Base-by-base conservation (phyloP, 2,888 invertebrate genomes). In the Matsumyia berberina region DNA sequence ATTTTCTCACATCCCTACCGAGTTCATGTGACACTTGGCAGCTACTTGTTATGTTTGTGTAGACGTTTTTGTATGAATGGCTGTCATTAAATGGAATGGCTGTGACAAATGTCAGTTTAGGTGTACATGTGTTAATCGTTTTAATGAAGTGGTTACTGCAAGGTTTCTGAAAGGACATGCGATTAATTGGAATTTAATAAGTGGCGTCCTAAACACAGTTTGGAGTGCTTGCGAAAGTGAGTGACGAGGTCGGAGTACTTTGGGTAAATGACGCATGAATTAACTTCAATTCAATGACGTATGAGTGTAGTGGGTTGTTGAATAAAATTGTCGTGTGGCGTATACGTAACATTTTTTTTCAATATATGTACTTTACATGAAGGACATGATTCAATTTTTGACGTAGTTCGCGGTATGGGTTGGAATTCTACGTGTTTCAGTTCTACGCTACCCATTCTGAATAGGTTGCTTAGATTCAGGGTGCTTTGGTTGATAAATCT, bases 1-100 rank as follows among this genome's bases (percentile, higher is more conserved):
- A 12, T 66, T 29, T 29, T n/a, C 9, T 15, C 15, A 5, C 42
- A 15, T 42, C 55, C 33, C 35, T 11, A 55, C 9, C 12, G 15
- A 60, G 60, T 57, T 42, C 42, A 31, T 31, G 60, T 39, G 42
- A 9, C 29, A 60, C 66, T 37, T 39, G 15, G 6, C 17, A 11
- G 19, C 39, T 37, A 19, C 37, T 57, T 57, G 57, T 19, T 37
- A 42, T 42, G 15, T 42, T 42, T 42, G 6, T 12, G 8, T 19
- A 19, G 57, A 37, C 57, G 8, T 12, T 12, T 9, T 7, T 33
- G 53, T 8, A 31, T 24, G 37, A 37, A 37, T 57, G 37, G 19
- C 19, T 37, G 57, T 12, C 57, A 24, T n/a, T 57, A 19, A 57
- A 8, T 17, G 57, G 8, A 19, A 57, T 33, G 11, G 12, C 53